Conservation (phyloP, 1,140 invertebrate genomes). For the Scaptomyza graminum region DNA sequence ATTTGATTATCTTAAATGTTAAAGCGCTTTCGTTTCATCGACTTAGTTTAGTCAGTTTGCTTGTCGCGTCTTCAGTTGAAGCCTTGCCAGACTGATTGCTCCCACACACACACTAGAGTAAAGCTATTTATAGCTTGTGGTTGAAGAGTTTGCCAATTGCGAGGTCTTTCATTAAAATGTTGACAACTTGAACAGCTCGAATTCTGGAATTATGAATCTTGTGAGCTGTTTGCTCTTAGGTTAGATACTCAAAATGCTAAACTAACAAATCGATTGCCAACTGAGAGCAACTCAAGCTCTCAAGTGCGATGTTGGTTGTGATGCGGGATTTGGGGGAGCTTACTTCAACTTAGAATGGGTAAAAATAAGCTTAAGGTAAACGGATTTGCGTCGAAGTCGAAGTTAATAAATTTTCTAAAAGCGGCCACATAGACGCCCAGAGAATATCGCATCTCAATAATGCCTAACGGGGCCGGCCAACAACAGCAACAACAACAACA, state of each 20-base stretch:
- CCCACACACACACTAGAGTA: slow-evolving; percentile 1
- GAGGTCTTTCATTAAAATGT: not conserved
- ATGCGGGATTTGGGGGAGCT: too few relatives aligned
- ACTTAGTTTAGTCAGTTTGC: slow-evolving; percentile 27
- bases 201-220: too few relatives aligned
- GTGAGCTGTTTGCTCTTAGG: too few relatives aligned
- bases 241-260: too few relatives aligned
- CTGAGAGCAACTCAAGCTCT: not conserved
- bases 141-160: slow-evolving; percentile 20
- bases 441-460: not conserved
- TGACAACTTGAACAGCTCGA: too few relatives aligned
- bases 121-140: slow-evolving; percentile 33
- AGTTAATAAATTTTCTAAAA: slow-evolving; percentile 49
- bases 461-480: not conserved
- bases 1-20: too few relatives aligned
- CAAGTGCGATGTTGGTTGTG: too few relatives aligned
- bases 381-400: slow-evolving; percentile 49
- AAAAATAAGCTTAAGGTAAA: slow-evolving; percentile 26
- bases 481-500: slow-evolving; percentile 11
- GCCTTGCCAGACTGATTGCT: slow-evolving; percentile 14
- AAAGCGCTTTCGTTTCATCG: too few relatives aligned
- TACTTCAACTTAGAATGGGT: too few relatives aligned
- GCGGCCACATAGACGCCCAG: slow-evolving; percentile 25
- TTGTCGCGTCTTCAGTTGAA: not conserved
- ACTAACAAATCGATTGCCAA: too few relatives aligned